Evolutionary conservation across 2,888 invertebrate genomes (phyloP), one percentile per base, ranked within the genome.

Genomic region (Oscheius sp.): DNA sequence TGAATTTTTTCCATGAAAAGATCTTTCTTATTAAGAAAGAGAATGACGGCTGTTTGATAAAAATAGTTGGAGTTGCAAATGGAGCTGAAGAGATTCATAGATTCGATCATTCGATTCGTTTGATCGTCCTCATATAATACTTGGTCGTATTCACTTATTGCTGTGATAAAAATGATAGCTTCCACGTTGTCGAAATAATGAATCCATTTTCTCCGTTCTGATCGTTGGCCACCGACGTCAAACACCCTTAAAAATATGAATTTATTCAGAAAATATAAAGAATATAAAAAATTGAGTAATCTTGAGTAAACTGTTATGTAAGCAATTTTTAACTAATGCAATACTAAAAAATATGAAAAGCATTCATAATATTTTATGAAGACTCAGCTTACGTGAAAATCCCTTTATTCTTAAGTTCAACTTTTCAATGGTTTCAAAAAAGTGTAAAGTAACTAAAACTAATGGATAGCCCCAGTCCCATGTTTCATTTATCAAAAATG

Each of bases 51-150:
- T 5, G 85, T 85, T 36, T 80, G 70, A 54, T 84, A 70, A 71
- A 85, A 85, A 82, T 85, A 85, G 1, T 84, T 82, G 28, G 79
- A 79, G 70, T 85, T 85, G 67, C 85, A 85, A 61, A 85, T 85
- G 20, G 85, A 85, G 47, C 76, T 77, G 79, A 85, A 85, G 32
- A 85, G 73, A 67, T 85, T 85, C 85, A 85, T 85, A 36, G 84
- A 84, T 68, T 85, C 85, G 50, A 83, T 77, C 85, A 85, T 85
- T 62, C 85, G 77, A 62, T 85, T 85, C 57, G 85, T 85, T 3
- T 81, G 82, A 56, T 85, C 85, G 49, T 85, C 85, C 70, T 85
- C 85, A 61, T 85, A 85, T 6, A 85, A 73, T 24, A 85, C 85
- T 80, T 85, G 85, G 74, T 85, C 85, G 68, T 85, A 85, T 70